Evolutionary conservation across 92 coral and sea anemone genomes (phyloP), one percentile per base, ranked within the genome.

Genomic region (Pocillopora meandrina): DNA sequence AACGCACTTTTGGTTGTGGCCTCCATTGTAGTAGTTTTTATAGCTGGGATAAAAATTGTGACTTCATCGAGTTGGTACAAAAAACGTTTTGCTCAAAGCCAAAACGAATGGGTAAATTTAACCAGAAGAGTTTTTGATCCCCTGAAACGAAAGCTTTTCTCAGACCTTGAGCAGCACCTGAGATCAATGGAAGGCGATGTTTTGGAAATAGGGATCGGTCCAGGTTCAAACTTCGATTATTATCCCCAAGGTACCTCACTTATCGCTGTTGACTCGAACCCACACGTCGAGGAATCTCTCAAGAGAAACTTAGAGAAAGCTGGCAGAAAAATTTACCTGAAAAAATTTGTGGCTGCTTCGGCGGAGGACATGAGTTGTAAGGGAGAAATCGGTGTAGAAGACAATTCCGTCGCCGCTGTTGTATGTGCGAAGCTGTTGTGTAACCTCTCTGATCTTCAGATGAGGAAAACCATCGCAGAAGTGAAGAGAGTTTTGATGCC

Each of bases 401-500:
- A 90, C 72, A 78, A 84, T 19, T 87, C 93, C 15, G 89, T 90
- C 60, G 87, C 91, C 26, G 93, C 87, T 15, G 93, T 90, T n/a
- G 91, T 90, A 15, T 77, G 81, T 58, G 79, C 93, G 10, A 75
- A 75, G 76, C 76, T 87, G 47, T 84, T 87, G 61, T 90, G 93
- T 61, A 78, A 86, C 16, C 68, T 79, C 10, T 61, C 71, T 31
- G 93, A 83, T 4, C 87, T 78, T 10, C 72, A 85, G 56, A 52
- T 68, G n/a, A 80, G 33, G 76, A 56, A 84, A 61, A 66, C 80
- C 20, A 73, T 90, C 61, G 76, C 75, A 65, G 93, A 90, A 77
- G 81, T 87, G 26, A 87, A 87, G 19, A 75, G 93, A 67, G 87
- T 90, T 67, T 69, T 90, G 49, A 90, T 83, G 73, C 93, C 91